Conservation (phyloP, 2,888 invertebrate genomes). For the Dioctria rufipes region DNA sequence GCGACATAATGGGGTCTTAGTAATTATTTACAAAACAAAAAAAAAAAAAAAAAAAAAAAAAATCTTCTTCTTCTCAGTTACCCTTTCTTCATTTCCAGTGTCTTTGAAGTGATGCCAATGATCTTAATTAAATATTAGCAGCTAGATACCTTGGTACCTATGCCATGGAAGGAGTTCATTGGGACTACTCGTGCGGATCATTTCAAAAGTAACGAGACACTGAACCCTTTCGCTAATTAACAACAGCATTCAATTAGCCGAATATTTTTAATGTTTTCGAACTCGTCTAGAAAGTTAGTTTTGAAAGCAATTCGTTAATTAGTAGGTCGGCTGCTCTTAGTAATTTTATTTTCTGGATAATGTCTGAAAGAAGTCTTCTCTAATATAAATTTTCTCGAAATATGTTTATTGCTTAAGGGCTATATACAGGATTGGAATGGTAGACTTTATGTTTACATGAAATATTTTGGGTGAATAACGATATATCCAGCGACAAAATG, state of each 20-base stretch:
- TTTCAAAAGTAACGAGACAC: not conserved
- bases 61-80: not conserved
- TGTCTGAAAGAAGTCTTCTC: too few relatives aligned
- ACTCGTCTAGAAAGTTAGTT: slow-evolving; percentile 29
- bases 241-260: slow-evolving; percentile 21
- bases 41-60: not conserved
- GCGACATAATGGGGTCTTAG: slow-evolving; percentile 24
- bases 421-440: too few relatives aligned
- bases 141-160: too few relatives aligned
- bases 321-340: slow-evolving; percentile 9
- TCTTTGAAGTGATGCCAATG: not conserved
- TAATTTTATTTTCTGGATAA: not conserved
- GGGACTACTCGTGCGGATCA: slow-evolving; percentile 32
- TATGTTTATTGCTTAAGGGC: too few relatives aligned
- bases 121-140: slow-evolving; percentile 34
- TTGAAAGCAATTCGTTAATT: slow-evolving; percentile 31
- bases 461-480: too few relatives aligned
- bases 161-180: slow-evolving; percentile 1
- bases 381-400: too few relatives aligned
- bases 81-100: not conserved
- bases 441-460: too few relatives aligned
- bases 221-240: slow-evolving; percentile 32
- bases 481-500: too few relatives aligned
- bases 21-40: slow-evolving; percentile 35
- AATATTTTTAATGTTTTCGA: not conserved